phyloP scores from a whole-genome alignment of 2,113 vertebrate genomes.

The Pseudorectes ferrugineus region DNA sequence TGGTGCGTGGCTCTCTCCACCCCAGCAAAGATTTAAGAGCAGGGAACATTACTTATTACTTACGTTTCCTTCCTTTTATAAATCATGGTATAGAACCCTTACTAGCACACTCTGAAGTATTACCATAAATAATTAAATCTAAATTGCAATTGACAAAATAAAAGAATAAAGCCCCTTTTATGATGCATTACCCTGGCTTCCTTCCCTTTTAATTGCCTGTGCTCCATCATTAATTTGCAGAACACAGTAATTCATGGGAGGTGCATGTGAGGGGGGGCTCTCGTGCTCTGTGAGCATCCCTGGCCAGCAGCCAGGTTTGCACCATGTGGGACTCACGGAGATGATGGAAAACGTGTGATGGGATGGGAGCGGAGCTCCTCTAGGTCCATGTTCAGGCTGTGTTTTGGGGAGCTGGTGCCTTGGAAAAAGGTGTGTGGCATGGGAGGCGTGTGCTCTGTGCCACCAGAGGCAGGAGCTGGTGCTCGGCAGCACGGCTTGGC shows the following conservation, averaged over 20 bases:
- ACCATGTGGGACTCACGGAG: rapidly evolving
- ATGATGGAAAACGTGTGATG: rapidly evolving
- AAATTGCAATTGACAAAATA: conserved; percentile 53
- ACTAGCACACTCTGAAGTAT: conserved; percentile 15
- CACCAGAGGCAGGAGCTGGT: rapidly evolving
- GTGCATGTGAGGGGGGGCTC: background rate
- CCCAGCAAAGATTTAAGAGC: conserved; percentile 49
- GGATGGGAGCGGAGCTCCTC: background rate
- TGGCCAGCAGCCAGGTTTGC: background rate
- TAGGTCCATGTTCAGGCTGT: rapidly evolving
- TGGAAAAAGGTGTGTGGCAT: background rate
- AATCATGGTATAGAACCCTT: background rate
- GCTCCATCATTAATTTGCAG: conserved; percentile 19
- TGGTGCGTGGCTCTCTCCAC: background rate
- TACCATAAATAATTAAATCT: conserved; percentile 58
- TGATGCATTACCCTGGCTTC: conserved; percentile 23
- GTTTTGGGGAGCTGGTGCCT: background rate
- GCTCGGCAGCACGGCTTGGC: background rate
- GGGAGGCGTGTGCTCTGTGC: background rate
- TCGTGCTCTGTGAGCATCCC: rapidly evolving
- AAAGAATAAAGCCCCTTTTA: conserved; percentile 33
- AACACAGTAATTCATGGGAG: background rate
- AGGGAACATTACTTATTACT: conserved; percentile 15
- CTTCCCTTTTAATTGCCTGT: conserved; percentile 32
- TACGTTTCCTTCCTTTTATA: conserved; percentile 45